Evolutionary conservation across 2,888 invertebrate species (phyloP).

Genomic region (Adelphocoris suturalis): DNA sequence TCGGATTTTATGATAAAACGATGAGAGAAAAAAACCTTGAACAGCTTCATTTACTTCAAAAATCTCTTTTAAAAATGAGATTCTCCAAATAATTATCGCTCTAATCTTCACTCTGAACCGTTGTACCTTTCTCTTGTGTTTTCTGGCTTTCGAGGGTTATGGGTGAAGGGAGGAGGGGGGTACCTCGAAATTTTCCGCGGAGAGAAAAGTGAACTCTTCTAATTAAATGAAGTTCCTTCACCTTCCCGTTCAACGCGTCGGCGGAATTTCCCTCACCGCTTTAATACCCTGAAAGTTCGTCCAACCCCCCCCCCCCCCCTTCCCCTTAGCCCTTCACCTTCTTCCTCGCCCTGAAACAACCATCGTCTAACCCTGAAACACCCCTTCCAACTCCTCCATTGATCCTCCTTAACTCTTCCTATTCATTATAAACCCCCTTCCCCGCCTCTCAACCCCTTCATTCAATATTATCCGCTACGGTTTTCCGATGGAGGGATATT

Average conservation of each 20-base stretch:
- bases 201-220: slow-evolving; percentile 38
- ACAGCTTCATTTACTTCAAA: slow-evolving; percentile 21
- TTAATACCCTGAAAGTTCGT: neutral
- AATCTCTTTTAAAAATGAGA: neutral
- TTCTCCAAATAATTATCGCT: slow-evolving; percentile 16
- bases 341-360: too few species aligned
- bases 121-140: neutral
- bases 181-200: slow-evolving; percentile 21
- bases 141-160: neutral
- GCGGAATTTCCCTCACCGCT: slow-evolving; percentile 19
- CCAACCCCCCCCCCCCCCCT: too few species aligned
- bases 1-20: neutral
- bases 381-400: neutral
- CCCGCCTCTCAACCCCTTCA: neutral
- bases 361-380: too few species aligned
- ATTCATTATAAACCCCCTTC: slow-evolving; percentile 2
- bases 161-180: neutral
- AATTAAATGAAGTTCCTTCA: slow-evolving; percentile 36
- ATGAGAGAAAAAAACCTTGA: neutral
- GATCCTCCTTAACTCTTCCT: slow-evolving; percentile 5
- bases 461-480: slow-evolving; percentile 33
- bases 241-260: slow-evolving; percentile 32
- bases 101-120: neutral
- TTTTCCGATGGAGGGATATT: neutral
- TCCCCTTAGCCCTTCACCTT: too few species aligned